phyloP scores from a whole-genome alignment of 2,113 vertebrate species.

The Silurus meridionalis region DNA sequence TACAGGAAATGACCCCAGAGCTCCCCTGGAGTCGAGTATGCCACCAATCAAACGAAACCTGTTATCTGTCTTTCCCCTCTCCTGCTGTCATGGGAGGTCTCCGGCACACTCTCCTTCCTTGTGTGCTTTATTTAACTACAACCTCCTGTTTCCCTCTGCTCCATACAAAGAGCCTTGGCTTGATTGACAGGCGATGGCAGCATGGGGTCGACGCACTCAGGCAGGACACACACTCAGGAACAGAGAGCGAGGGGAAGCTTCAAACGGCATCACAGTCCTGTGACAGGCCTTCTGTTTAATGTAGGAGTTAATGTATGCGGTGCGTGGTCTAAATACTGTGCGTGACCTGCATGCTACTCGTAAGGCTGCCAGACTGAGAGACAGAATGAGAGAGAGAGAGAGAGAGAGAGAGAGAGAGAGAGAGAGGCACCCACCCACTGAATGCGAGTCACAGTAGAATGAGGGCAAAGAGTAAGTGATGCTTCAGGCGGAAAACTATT shows the following conservation, averaged over 20 bases:
- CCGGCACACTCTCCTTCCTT: not conserved
- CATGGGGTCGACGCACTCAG: slow-evolving; percentile 6
- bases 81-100: slow-evolving; percentile 11
- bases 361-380: slow-evolving; percentile 28
- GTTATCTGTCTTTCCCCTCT: not conserved
- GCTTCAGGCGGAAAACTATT: slow-evolving; percentile 13
- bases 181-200: slow-evolving; percentile 46
- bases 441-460: not conserved
- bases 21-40: not conserved
- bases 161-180: slow-evolving; percentile 1
- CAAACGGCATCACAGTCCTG: slow-evolving; percentile 40
- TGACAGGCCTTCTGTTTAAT: slow-evolving; percentile 50
- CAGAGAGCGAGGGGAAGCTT: slow-evolving; percentile 34
- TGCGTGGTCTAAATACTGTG: slow-evolving; percentile 26
- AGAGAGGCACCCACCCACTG: not conserved
- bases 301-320: slow-evolving; percentile 52
- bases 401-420: not conserved
- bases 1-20: not conserved
- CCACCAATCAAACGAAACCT: not conserved
- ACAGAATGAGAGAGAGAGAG: not conserved
- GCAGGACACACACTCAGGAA: slow-evolving; percentile 19
- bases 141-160: not conserved
- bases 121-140: slow-evolving; percentile 37
- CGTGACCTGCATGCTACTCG: slow-evolving; percentile 40
- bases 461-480: not conserved